These are phyloP conservation scores for Punctoribates punctum DNA, from an alignment of 2,888 invertebrate genomes.

Conservation along the genomic window DNA sequence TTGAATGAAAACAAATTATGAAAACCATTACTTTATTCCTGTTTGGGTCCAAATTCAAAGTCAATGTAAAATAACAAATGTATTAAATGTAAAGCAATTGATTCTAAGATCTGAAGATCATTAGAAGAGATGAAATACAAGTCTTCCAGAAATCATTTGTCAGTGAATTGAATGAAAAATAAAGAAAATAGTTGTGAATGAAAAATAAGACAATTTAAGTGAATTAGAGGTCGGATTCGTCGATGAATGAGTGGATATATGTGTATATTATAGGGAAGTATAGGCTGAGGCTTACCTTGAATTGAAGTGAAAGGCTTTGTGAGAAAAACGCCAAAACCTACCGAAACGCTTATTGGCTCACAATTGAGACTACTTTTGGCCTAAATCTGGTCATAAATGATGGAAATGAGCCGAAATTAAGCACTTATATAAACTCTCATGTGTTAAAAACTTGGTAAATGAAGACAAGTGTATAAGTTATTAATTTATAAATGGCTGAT, in stretches of 20 bases:
- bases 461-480: not conserved
- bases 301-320: constrained; percentile 20
- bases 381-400: not conserved
- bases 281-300: constrained; percentile 21
- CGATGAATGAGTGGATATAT: no score
- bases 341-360: not conserved
- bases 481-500: constrained; percentile 30
- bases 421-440: not conserved
- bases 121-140: no score
- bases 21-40: not conserved
- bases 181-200: no score
- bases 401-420: not conserved
- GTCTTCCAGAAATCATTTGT: no score
- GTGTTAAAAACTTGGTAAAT: not conserved
- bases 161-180: no score
- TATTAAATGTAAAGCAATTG: not conserved
- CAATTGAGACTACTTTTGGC: not conserved
- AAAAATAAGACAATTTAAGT: no score
- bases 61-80: not conserved
- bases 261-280: not conserved
- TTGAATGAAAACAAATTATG: not conserved
- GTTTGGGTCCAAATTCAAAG: constrained; percentile 1
- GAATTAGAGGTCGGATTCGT: no score
- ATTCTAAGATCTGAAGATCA: not conserved
- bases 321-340: not conserved